Base-by-base conservation (phyloP, 1,140 invertebrate genomes). In the Drosophila hydei region DNA sequence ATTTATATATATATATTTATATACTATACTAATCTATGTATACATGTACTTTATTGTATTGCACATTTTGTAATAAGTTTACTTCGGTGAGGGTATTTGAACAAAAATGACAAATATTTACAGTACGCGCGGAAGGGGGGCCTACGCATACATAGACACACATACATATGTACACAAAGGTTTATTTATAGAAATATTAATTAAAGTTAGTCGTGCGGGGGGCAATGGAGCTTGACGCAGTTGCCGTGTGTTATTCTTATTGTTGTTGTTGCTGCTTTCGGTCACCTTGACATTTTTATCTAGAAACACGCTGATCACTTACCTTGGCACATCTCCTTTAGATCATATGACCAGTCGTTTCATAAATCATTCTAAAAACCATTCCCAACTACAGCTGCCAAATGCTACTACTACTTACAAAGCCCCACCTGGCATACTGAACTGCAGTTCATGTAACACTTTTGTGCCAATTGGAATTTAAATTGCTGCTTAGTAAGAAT, bases 121-220 rank as follows among this genome's bases (percentile, higher is more conserved):
- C 55, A 42, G 3, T 2, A 2, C n/a, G 11, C 21, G n/a, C n/a
- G 3, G 16, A 23, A 23, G 50, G 30, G 27, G 7, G 21, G 27
- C 23, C 16, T 40, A 40, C 23, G 63, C 47, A 62, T 18, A 36
- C 30, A 63, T 50, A 55, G 3, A 38, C 18, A 68, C 38, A 9
- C 48, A 36, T 4, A 21, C 14, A 14, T 5, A 55, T 5, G 9
- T 23, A 50, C 5, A 36, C 27, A 2, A 33, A 9, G 4, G 27
- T 23, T 76, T 77, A 85, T 85, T 85, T 73, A 70, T 84, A 84
- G 54, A 27, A 3, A 51, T 65, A 75, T 81, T 87, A 81, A 87
- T 85, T 87, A 75, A 77, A 80, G 77, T 81, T 80, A 64, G 62
- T 40, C 7, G 54, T 43, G 36, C 23, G 50, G 45, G 43, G 54